These are phyloP conservation scores for Lagopus muta DNA, from an alignment of 2,113 vertebrate genomes.

Conservation along the genomic window DNA sequence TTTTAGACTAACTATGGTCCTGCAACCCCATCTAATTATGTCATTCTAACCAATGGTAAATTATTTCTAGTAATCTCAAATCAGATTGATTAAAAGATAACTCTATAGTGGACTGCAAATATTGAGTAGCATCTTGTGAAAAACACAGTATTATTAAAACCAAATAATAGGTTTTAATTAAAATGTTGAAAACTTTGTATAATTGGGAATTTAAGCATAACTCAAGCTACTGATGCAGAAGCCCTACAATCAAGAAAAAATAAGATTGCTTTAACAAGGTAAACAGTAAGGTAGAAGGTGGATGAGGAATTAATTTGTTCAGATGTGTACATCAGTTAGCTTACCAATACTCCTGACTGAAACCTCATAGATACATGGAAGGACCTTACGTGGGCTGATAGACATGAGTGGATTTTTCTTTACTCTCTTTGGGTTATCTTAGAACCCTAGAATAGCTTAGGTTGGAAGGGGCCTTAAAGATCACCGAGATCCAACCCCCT, in stretches of 20 bases:
- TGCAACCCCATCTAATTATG: neutral
- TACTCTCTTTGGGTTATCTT: neutral
- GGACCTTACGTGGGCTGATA: neutral
- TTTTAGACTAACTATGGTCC: neutral
- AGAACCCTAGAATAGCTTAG: no score
- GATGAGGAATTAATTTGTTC: neutral
- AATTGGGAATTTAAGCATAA: neutral
- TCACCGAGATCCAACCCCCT: no score
- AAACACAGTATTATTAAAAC: neutral
- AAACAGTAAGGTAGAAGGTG: neutral
- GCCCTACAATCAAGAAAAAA: neutral
- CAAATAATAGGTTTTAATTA: neutral
- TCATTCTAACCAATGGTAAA: neutral
- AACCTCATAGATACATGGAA: neutral
- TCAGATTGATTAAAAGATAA: neutral
- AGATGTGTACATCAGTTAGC: neutral
- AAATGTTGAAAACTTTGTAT: neutral
- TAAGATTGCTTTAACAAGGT: neutral
- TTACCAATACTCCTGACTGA: neutral
- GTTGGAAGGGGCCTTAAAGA: no score
- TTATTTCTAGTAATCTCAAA: neutral
- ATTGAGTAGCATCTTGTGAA: neutral
- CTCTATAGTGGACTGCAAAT: neutral
- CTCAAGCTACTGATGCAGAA: neutral
- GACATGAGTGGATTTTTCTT: neutral